Evolutionary conservation across 2,797 vertebrate species (phyloP).

Genomic region (Danio tinwini): DNA sequence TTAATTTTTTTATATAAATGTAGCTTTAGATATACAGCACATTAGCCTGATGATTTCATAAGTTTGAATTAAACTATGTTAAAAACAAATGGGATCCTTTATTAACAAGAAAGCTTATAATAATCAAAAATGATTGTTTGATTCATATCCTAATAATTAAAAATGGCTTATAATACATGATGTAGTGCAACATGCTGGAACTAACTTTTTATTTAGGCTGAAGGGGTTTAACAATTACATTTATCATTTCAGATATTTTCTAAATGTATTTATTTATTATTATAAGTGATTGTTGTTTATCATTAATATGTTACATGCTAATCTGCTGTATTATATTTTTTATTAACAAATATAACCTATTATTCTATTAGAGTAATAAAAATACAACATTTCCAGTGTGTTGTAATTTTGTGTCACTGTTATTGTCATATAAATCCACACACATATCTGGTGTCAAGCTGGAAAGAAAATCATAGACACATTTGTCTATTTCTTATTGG

Average conservation of each 20-base stretch:
- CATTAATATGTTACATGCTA: too few species aligned
- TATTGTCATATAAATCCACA: constrained; percentile 10
- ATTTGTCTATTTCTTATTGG: not conserved
- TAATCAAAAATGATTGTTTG: not conserved
- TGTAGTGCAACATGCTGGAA: not conserved
- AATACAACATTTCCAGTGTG: not conserved
- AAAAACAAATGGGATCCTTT: not conserved
- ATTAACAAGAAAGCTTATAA: not conserved
- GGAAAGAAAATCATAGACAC: not conserved
- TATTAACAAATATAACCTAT: not conserved
- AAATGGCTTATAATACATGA: not conserved
- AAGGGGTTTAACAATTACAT: not conserved
- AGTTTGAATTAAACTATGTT: not conserved
- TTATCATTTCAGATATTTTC: not conserved
- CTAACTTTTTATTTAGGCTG: not conserved
- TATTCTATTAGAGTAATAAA: not conserved
- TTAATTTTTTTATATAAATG: not conserved
- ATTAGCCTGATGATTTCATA: not conserved
- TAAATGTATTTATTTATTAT: too few species aligned
- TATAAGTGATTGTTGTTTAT: too few species aligned
- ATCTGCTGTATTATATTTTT: not conserved
- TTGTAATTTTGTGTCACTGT: not conserved
- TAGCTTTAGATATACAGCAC: not conserved
- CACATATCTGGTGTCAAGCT: not conserved
- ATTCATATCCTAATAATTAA: not conserved